Evolutionary conservation across 2,113 vertebrate species (phyloP), one percentile per base, ranked within the genome.

Genomic region (Poecile atricapillus): DNA sequence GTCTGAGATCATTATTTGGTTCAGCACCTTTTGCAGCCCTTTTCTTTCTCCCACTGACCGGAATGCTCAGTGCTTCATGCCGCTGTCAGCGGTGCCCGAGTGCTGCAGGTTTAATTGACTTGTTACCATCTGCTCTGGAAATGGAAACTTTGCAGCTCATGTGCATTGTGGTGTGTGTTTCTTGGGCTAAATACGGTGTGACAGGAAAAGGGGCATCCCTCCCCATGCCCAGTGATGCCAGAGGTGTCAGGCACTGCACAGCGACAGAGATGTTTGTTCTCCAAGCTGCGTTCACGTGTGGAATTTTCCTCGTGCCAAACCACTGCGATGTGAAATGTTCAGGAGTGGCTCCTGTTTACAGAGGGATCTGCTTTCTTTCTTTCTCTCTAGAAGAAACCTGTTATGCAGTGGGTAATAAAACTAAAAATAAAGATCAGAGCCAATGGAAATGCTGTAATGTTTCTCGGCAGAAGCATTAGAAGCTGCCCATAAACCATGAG

Each of bases 341-440:
- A 78, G 65, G 96, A 97, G 93, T 93, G 81, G 90, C 97, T 97
- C 91, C 96, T 88, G 63, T 98, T 98, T 98, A 97, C 96, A 83
- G 95, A 93, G 90, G 93, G 87, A 93, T 97, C 97, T 98, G 97
- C 93, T 97, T 98, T 98, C 96, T 97, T 97, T 98, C 97, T 96
- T 94, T 94, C 96, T 93, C 96, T 96, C 96, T 96, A 96, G 88
- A 91, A 97, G 93, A 97, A 98, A 97, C 91, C 96, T 96, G 95
- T 92, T 97, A 96, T 83, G 95, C 88, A 89, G 93, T 84, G 93
- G 92, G 96, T 90, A 96, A 79, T 98, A 98, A 98, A 98, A 97
- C 92, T 89, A 95, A 95, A 97, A 98, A 95, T 97, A 96, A 97
- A 98, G 97, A 97, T 98, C 96, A 97, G 97, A 98, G 94, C 95